Percentiles rank a stretch among this genome's conserved stretches.
These are phyloP conservation scores for Sphaeramia orbicularis DNA, from an alignment of 2,797 vertebrate genomes.

Conservation along the genomic window DNA sequence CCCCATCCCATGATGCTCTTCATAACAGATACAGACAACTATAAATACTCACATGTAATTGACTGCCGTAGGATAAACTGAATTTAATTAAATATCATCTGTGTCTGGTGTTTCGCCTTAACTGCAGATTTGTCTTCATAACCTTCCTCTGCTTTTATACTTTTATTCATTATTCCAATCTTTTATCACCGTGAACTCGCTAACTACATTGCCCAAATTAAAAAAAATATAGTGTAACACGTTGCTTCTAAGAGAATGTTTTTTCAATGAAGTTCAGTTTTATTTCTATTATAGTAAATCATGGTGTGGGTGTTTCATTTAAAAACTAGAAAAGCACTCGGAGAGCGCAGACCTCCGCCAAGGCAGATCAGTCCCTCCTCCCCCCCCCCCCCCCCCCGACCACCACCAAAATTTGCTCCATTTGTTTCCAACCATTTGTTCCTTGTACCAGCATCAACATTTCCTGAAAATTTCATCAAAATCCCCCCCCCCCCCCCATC, in stretches of 20 bases:
- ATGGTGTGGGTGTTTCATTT: background rate
- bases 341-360: too few relatives aligned
- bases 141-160: background rate
- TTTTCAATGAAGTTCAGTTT: background rate
- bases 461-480: too few relatives aligned
- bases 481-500: too few relatives aligned
- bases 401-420: too few relatives aligned
- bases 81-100: slow-evolving; percentile 8
- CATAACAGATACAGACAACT: slow-evolving; percentile 24
- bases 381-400: too few relatives aligned
- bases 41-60: slow-evolving; percentile 12
- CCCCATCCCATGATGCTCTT: slow-evolving; percentile 6
- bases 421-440: too few relatives aligned
- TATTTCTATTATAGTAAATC: slow-evolving; percentile 1
- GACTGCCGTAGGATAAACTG: slow-evolving; percentile 1
- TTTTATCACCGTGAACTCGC: background rate
- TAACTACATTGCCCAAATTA: background rate
- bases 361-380: too few relatives aligned
- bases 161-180: slow-evolving; percentile 1
- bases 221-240: background rate
- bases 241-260: background rate
- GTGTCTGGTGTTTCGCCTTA: background rate
- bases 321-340: too few relatives aligned
- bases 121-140: background rate
- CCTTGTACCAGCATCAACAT: too few relatives aligned